phyloP scores from a whole-genome alignment of 1,140 invertebrate genomes.

The Temnothorax curvispinosus region DNA sequence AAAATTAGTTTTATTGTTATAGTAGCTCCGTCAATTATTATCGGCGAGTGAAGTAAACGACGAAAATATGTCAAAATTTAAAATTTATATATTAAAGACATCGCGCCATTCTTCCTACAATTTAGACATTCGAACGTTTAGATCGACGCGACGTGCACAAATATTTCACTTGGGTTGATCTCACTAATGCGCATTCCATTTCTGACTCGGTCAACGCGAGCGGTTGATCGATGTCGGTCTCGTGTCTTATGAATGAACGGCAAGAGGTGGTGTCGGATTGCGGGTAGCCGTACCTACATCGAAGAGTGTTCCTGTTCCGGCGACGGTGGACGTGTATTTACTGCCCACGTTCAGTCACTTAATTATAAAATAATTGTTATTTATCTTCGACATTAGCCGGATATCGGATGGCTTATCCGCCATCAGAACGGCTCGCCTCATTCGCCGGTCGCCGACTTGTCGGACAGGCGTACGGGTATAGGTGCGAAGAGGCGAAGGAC shows the following conservation, averaged over 20 bases:
- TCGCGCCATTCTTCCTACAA: background rate
- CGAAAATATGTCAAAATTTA: background rate
- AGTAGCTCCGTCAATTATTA: background rate
- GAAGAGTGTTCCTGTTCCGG: constrained; percentile 21
- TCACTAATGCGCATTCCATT: background rate
- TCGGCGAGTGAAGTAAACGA: background rate
- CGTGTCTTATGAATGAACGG: constrained; percentile 78
- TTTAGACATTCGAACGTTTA: background rate
- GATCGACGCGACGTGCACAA: background rate
- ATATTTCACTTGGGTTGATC: background rate
- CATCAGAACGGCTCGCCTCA: constrained; percentile 42
- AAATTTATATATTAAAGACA: background rate
- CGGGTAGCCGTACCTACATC: constrained; percentile 57
- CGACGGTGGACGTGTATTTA: constrained; percentile 70
- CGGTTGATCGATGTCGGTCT: constrained; percentile 77
- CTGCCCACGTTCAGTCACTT: constrained; percentile 68
- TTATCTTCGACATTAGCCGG: constrained; percentile 75
- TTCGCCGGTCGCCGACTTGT: constrained; percentile 39
- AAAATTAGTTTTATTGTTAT: background rate
- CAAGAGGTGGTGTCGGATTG: constrained; percentile 74
- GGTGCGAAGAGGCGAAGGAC: constrained; percentile 3
- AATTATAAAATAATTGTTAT: constrained; percentile 83
- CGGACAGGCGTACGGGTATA: constrained; percentile 2
- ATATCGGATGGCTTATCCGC: constrained; percentile 73
- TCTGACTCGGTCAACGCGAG: constrained; percentile 46